phyloP scores from a whole-genome alignment of 2,888 invertebrate genomes.

The Spilarctia lutea region DNA sequence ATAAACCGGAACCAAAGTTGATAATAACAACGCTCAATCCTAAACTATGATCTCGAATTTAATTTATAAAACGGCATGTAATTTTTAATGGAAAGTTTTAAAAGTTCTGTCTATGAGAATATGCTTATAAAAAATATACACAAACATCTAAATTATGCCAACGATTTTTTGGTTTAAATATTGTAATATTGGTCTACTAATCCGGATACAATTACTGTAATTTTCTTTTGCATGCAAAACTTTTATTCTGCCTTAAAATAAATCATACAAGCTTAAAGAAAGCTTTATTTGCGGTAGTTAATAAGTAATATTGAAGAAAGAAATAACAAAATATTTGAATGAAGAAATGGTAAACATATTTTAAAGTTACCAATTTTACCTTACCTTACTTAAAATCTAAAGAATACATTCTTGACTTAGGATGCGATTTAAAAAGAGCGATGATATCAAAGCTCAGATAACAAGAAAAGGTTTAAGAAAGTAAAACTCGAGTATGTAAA shows the following conservation, averaged over 20 bases:
- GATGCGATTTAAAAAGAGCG: not conserved
- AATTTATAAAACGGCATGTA: not conserved
- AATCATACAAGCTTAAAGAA: too few species aligned
- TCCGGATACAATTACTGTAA: not conserved
- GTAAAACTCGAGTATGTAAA: too few species aligned
- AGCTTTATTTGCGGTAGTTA: too few species aligned
- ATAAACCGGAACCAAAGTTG: constrained; percentile 36
- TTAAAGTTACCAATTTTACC: not conserved
- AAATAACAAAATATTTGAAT: not conserved
- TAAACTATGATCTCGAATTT: not conserved
- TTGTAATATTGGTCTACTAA: not conserved
- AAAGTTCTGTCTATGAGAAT: not conserved
- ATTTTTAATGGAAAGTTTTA: not conserved
- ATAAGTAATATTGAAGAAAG: not conserved
- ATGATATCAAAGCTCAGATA: not conserved
- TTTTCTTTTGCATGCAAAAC: not conserved
- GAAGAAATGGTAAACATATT: not conserved
- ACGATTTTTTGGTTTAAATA: not conserved
- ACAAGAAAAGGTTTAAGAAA: too few species aligned
- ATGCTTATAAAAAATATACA: too few species aligned
- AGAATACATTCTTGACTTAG: not conserved
- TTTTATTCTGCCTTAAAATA: not conserved
- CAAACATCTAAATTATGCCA: too few species aligned
- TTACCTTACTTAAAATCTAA: not conserved
- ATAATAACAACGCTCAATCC: constrained; percentile 26